Evolutionary conservation across 1,140 invertebrate genomes (phyloP).

Genomic region (Bradynema listronoti): DNA sequence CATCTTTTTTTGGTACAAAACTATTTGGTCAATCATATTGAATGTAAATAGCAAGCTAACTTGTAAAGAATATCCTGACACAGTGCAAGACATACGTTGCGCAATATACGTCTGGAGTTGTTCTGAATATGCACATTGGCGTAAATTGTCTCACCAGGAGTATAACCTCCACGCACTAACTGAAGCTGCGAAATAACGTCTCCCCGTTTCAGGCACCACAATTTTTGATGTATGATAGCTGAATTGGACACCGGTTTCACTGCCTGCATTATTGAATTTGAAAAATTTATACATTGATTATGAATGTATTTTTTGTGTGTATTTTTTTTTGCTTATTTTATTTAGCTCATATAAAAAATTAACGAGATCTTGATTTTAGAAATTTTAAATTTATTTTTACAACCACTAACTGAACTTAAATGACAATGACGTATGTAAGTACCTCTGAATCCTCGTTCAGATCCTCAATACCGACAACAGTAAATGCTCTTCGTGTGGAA

Average conservation of each 20-base stretch:
- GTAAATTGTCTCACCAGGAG: constrained; percentile 48
- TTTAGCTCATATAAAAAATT: too few species aligned
- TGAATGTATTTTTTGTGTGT: too few species aligned
- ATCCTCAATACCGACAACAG: constrained; percentile 56
- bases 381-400: too few species aligned
- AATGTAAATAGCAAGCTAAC: constrained; percentile 23
- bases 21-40: too few species aligned
- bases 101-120: constrained; percentile 28
- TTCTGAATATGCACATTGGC: constrained; percentile 41
- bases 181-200: constrained; percentile 38
- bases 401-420: too few species aligned
- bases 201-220: constrained; percentile 50
- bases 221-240: constrained; percentile 46
- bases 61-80: constrained; percentile 53
- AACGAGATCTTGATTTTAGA: too few species aligned
- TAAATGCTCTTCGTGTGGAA: constrained; percentile 44
- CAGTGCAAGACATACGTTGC: constrained; percentile 27
- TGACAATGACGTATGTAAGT: too few species aligned
- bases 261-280: constrained; percentile 31
- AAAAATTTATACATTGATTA: too few species aligned
- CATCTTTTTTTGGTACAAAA: too few species aligned
- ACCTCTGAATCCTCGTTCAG: constrained; percentile 52
- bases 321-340: too few species aligned
- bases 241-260: constrained; percentile 36
- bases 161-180: constrained; percentile 47